Conservation (phyloP, 2,797 vertebrate genomes). For the Urocyon cinereoargenteus region DNA sequence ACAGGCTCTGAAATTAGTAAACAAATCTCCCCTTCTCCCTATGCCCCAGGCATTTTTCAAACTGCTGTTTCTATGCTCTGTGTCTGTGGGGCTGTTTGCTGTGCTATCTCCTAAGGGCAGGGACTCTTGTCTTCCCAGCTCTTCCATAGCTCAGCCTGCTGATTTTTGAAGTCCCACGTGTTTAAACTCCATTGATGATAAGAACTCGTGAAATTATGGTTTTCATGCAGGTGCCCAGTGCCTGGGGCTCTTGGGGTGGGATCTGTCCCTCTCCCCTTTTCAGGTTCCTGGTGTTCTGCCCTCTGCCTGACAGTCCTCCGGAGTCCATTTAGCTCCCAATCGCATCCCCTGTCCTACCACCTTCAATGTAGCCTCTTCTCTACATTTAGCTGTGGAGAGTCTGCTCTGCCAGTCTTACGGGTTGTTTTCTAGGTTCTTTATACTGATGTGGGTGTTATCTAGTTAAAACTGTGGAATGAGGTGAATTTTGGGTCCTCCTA, state of each 20-base stretch:
- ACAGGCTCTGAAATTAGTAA: background rate
- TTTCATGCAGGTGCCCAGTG: background rate
- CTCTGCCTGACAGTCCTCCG: background rate
- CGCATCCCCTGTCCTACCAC: background rate
- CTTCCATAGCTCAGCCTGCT: background rate
- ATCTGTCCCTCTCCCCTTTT: background rate
- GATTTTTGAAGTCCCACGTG: background rate
- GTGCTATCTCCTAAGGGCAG: background rate
- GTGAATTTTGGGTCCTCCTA: background rate
- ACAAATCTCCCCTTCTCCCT: background rate
- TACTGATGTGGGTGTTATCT: background rate
- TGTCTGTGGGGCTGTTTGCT: background rate
- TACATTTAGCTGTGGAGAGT: background rate
- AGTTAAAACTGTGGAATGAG: background rate
- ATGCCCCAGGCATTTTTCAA: background rate
- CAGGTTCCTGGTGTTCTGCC: background rate
- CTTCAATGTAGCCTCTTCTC: background rate
- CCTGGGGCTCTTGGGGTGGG: background rate
- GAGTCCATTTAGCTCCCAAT: background rate
- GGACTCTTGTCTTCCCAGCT: background rate
- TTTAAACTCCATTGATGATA: background rate
- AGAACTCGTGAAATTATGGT: background rate
- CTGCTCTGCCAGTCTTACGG: background rate
- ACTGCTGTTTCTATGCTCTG: background rate
- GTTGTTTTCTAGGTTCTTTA: background rate